Conservation (phyloP, 1,140 invertebrate species). For the Lordiphosa clarofinis region DNA sequence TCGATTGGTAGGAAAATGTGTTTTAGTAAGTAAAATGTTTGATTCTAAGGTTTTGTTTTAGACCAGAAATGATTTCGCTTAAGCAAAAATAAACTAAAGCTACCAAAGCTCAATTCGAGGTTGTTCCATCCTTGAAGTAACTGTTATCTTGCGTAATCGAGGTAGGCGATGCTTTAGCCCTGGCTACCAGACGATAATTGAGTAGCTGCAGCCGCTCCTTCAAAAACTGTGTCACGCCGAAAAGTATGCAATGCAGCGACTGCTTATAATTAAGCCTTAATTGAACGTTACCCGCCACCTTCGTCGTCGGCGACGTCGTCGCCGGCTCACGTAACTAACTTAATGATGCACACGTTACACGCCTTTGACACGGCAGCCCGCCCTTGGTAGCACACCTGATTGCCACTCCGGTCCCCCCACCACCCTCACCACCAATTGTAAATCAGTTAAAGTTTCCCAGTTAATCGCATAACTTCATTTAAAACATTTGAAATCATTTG, state of each 20-base stretch:
- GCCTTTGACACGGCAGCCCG: conserved; percentile 59
- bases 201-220: conserved; percentile 9
- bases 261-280: conserved; percentile 69
- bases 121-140: background rate
- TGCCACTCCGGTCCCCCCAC: background rate
- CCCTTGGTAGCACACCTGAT: conserved; percentile 15
- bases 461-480: conserved; percentile 45
- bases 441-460: conserved; percentile 31
- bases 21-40: too few species aligned
- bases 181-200: conserved; percentile 41
- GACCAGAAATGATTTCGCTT: too few species aligned
- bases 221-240: conserved; percentile 45
- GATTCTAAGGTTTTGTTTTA: too few species aligned
- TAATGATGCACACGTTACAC: conserved; percentile 68
- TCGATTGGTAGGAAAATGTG: too few species aligned
- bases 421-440: conserved; percentile 12
- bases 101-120: too few species aligned
- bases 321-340: conserved; percentile 54
- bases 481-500: conserved; percentile 27
- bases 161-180: conserved; percentile 1
- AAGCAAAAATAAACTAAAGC: too few species aligned
- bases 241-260: conserved; percentile 32
- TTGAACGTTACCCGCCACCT: conserved; percentile 39
- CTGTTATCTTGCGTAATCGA: conserved; percentile 14
- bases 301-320: too few species aligned